These are phyloP conservation scores for Ellobius talpinus DNA, from an alignment of 2,113 vertebrate genomes.

Conservation along the genomic window DNA sequence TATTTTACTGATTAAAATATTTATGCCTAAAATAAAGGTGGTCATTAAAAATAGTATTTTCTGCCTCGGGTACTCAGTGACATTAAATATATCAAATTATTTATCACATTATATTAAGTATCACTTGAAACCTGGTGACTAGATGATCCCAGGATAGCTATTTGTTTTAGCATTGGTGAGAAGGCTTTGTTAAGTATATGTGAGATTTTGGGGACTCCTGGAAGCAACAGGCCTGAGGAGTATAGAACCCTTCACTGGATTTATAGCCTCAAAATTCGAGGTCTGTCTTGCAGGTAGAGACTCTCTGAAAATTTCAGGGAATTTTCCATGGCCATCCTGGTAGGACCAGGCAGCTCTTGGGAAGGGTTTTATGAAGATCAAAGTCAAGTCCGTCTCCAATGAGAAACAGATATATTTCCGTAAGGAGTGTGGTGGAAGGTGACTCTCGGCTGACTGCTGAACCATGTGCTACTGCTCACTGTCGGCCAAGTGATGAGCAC, in stretches of 20 bases:
- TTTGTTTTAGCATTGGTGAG: neutral
- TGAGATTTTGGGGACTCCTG: neutral
- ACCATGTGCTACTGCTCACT: neutral
- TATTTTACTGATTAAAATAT: conserved; percentile 54
- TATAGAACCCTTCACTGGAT: neutral
- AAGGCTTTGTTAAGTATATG: neutral
- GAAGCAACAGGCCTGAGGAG: neutral
- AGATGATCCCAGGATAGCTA: neutral
- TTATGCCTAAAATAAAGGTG: conserved; percentile 9
- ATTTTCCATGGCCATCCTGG: neutral
- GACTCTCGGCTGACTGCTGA: neutral
- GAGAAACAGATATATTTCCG: neutral
- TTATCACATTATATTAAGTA: neutral
- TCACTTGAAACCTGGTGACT: neutral
- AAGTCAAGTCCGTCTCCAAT: neutral
- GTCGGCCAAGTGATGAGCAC: neutral
- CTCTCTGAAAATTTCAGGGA: neutral
- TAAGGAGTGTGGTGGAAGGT: neutral
- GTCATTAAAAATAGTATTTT: neutral
- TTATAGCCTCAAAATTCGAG: neutral
- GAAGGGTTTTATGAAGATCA: neutral
- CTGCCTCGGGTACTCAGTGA: neutral
- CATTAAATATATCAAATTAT: neutral
- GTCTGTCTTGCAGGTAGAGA: neutral
- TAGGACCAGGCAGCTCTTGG: neutral